Conservation (phyloP, 2,888 invertebrate genomes). For the Ormyrus nitidulus region DNA sequence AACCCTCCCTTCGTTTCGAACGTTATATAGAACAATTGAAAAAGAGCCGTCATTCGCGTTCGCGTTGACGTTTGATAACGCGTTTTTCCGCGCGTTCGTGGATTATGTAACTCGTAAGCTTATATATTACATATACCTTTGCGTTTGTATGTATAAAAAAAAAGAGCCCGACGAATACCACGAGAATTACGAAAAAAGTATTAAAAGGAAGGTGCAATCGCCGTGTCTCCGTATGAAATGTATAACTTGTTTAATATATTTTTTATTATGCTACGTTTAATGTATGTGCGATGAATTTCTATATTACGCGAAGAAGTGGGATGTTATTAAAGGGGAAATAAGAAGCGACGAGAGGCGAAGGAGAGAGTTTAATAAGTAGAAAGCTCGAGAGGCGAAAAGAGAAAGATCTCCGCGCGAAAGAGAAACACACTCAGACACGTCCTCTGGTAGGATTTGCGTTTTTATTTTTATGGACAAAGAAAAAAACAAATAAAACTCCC, state of each 20-base stretch:
- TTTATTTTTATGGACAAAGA: slow-evolving; percentile 51
- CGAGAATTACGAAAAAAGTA: not conserved
- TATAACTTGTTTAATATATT: slow-evolving; percentile 52
- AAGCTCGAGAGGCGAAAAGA: not conserved
- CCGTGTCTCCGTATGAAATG: slow-evolving; percentile 45
- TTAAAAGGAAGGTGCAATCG: slow-evolving; percentile 48
- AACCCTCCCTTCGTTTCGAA: not conserved
- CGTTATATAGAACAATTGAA: not conserved
- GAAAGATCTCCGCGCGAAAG: slow-evolving; percentile 29
- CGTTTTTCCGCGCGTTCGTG: slow-evolving; percentile 26
- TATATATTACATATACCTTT: not conserved
- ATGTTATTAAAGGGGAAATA: not conserved
- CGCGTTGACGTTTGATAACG: slow-evolving; percentile 15
- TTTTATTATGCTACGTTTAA: slow-evolving; percentile 53
- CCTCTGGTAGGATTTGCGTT: slow-evolving; percentile 69
- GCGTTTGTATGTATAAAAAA: slow-evolving; percentile 11
- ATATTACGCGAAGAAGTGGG: slow-evolving; percentile 7
- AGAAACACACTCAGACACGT: slow-evolving; percentile 57
- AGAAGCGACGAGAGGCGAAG: not conserved
- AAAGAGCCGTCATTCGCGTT: slow-evolving; percentile 1
- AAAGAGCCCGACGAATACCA: not conserved
- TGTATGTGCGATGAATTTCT: slow-evolving; percentile 36
- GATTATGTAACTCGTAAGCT: not conserved
- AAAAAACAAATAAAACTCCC: slow-evolving; percentile 9
- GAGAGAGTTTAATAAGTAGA: not conserved